A percentile compares a stretch with the other conserved stretches of the same genome.
Conservation (phyloP, 2,113 vertebrate species). For the Myocastor coypus region DNA sequence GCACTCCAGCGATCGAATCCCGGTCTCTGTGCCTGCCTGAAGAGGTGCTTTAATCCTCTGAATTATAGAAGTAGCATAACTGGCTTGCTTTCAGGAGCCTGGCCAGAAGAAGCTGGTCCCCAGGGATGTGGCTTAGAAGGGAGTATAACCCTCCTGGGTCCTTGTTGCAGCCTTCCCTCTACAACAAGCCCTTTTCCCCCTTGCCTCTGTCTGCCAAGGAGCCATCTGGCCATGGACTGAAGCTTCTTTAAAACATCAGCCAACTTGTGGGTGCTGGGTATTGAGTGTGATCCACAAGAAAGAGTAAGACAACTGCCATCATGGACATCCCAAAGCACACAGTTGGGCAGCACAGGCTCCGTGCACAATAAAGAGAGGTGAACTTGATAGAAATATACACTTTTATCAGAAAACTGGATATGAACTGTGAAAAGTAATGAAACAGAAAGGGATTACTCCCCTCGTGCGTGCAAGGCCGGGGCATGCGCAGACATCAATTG, state of each 20-base stretch:
- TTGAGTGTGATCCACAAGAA: neutral
- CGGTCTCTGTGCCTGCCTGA: too few relatives aligned
- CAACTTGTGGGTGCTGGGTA: neutral
- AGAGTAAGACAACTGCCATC: neutral
- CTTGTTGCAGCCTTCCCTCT: neutral
- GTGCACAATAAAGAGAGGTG: neutral
- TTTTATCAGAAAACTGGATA: constrained; percentile 8
- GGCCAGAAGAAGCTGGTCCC: neutral
- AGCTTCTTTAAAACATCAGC: neutral
- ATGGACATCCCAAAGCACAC: neutral
- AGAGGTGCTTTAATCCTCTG: too few relatives aligned
- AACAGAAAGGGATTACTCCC: neutral
- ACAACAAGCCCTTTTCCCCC: neutral
- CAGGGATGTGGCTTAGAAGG: neutral
- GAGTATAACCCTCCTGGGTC: neutral
- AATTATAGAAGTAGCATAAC: neutral
- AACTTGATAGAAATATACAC: neutral
- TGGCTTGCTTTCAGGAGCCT: neutral
- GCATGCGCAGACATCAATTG: too few relatives aligned
- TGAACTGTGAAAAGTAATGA: constrained; percentile 28
- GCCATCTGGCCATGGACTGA: neutral
- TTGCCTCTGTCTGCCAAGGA: neutral
- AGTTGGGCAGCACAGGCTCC: neutral
- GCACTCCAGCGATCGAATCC: too few relatives aligned
- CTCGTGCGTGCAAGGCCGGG: too few relatives aligned